Evolutionary conservation across 2,113 vertebrate species (phyloP).

Genomic region (Oryzias melastigma): DNA sequence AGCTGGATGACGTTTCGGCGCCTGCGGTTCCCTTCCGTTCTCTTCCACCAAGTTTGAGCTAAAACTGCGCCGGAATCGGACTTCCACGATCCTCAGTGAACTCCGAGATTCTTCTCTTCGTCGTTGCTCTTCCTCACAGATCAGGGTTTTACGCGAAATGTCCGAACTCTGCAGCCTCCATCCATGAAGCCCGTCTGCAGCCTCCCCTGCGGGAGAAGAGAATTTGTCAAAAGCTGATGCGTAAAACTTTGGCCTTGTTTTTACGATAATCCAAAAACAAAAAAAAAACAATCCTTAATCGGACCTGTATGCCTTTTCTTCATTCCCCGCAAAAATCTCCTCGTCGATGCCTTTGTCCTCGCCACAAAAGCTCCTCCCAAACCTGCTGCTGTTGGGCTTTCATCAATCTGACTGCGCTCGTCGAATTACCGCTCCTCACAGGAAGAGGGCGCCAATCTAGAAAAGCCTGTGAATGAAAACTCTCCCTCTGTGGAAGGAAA

Average conservation of each 20-base stretch:
- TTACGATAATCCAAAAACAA: slow-evolving; percentile 18
- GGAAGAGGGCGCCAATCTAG: slow-evolving; percentile 45
- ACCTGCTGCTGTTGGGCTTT: slow-evolving; percentile 31
- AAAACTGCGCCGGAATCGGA: slow-evolving; percentile 35
- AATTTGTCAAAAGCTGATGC: not conserved
- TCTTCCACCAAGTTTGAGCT: slow-evolving; percentile 29
- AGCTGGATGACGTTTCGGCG: slow-evolving; percentile 20
- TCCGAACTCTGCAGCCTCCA: too few relatives aligned
- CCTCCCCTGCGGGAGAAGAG: too few relatives aligned
- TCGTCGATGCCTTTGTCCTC: slow-evolving; percentile 53
- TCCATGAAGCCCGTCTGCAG: too few relatives aligned
- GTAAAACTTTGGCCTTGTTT: slow-evolving; percentile 37
- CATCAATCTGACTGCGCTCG: slow-evolving; percentile 49
- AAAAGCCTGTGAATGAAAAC: slow-evolving; percentile 34
- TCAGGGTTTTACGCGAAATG: not conserved
- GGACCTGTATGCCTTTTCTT: slow-evolving; percentile 47
- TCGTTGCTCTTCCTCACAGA: not conserved
- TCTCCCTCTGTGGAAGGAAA: slow-evolving; percentile 15
- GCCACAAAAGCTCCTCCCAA: slow-evolving; percentile 32
- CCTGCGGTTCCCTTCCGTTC: slow-evolving; percentile 6
- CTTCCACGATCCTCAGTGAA: slow-evolving; percentile 33
- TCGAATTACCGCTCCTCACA: slow-evolving; percentile 47
- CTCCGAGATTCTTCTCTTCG: too few relatives aligned
- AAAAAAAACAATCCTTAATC: slow-evolving; percentile 4
- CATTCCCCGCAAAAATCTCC: slow-evolving; percentile 24